A percentile compares a stretch with the other conserved stretches of the same genome.
Evolutionary conservation across 2,113 vertebrate genomes (phyloP).

Genomic region (Proterorhinus semilunaris): DNA sequence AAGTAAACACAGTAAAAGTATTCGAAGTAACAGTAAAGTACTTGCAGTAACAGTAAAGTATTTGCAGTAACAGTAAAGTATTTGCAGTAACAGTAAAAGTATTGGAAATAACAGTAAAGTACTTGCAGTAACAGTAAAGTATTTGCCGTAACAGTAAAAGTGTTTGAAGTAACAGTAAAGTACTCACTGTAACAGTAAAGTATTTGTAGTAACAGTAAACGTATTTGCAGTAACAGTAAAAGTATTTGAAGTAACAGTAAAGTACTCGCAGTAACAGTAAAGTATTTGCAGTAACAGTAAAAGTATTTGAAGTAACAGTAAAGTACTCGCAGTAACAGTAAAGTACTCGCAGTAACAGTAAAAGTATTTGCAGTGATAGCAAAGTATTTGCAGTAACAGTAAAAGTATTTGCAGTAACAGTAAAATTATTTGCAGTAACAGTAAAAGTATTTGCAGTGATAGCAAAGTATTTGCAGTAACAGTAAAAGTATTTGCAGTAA

Average conservation of each 20-base stretch:
- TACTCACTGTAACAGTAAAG: no score
- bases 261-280: no score
- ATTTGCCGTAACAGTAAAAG: not conserved
- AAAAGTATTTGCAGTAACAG: no score
- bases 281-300: not conserved
- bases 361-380: constrained; percentile 24
- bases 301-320: constrained; percentile 28
- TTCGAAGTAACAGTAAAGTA: constrained; percentile 30
- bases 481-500: not conserved
- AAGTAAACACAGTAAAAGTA: not conserved
- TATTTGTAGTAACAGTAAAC: not conserved
- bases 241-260: constrained; percentile 28
- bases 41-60: no score
- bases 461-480: not conserved
- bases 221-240: no score
- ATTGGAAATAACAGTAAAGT: constrained; percentile 29
- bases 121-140: no score
- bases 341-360: not conserved
- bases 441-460: constrained; percentile 23
- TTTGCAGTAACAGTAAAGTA: no score
- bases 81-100: not conserved
- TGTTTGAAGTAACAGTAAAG: constrained; percentile 29
- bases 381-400: no score
- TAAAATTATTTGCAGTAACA: no score
- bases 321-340: no score